These are phyloP conservation scores for Ptiloglossa arizonensis DNA, from an alignment of 1,140 invertebrate genomes.

Conservation along the genomic window DNA sequence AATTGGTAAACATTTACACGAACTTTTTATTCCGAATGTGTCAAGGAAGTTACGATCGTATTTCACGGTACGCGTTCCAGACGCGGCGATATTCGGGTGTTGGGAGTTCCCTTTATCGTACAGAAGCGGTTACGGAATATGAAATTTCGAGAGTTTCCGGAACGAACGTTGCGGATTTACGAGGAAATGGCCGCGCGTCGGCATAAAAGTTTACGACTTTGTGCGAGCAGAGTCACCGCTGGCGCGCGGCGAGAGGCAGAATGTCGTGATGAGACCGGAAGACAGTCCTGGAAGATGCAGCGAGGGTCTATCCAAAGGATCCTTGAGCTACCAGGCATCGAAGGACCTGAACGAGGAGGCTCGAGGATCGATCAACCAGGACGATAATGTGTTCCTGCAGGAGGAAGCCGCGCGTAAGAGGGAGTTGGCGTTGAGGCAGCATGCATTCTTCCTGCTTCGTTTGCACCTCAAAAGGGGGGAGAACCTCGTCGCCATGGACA, in stretches of 20 bases:
- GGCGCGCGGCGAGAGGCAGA: conserved; percentile 60
- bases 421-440: conserved; percentile 88
- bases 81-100: too few species aligned
- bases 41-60: too few species aligned
- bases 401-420: conserved; percentile 85
- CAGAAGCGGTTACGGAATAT: too few species aligned
- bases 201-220: not conserved
- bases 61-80: too few species aligned
- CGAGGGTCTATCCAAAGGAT: conserved; percentile 65
- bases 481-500: conserved; percentile 95
- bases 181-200: not conserved
- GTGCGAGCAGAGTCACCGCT: conserved; percentile 71
- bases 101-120: too few species aligned
- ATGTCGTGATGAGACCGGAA: conserved; percentile 56
- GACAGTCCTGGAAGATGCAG: conserved; percentile 68
- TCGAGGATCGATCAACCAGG: conserved; percentile 44
- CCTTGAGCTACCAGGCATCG: conserved; percentile 45
- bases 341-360: conserved; percentile 47
- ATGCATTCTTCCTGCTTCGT: conserved; percentile 95
- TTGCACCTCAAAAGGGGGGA: conserved; percentile 93
- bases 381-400: conserved; percentile 72
- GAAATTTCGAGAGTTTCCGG: too few species aligned
- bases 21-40: too few species aligned
- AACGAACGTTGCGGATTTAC: not conserved
- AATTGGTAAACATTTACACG: too few species aligned